Conservation (phyloP, 2,888 invertebrate genomes). For the Tryphoninae sp. region DNA sequence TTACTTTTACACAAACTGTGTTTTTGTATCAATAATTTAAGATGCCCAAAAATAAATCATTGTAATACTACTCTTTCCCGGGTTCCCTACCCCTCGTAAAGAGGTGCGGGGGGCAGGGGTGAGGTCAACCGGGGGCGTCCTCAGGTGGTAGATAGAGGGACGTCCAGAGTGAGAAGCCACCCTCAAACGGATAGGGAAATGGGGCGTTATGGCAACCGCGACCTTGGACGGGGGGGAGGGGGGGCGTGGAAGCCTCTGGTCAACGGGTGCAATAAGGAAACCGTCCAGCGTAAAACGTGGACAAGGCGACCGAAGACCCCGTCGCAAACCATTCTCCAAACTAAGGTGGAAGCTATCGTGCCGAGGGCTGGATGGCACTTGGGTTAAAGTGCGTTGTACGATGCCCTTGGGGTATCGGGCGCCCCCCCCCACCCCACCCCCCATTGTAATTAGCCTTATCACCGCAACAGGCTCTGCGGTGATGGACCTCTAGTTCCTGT, state of each 20-base stretch:
- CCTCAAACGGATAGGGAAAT: not conserved
- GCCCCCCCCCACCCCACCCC: conserved; percentile 27
- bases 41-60: too few species aligned
- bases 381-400: conserved; percentile 47
- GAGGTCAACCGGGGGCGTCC: conserved; percentile 35
- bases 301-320: not conserved
- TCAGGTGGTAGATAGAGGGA: conserved; percentile 29
- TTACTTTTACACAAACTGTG: too few species aligned
- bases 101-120: conserved; percentile 16
- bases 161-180: not conserved
- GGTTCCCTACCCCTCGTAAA: conserved; percentile 22
- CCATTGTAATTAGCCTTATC: conserved; percentile 45
- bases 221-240: not conserved
- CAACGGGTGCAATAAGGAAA: conserved; percentile 16
- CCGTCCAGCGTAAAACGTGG: conserved; percentile 24
- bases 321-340: conserved; percentile 55
- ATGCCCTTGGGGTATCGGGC: conserved; percentile 59
- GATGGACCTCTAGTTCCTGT: too few species aligned
- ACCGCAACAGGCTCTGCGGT: conserved; percentile 52
- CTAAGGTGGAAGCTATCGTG: conserved; percentile 60
- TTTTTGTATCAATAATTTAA: too few species aligned
- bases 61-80: too few species aligned
- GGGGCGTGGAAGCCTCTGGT: not conserved
- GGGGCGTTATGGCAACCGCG: not conserved
- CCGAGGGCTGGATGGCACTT: conserved; percentile 58